phyloP scores from a whole-genome alignment of 2,888 invertebrate species.

The Biston stratarius region DNA sequence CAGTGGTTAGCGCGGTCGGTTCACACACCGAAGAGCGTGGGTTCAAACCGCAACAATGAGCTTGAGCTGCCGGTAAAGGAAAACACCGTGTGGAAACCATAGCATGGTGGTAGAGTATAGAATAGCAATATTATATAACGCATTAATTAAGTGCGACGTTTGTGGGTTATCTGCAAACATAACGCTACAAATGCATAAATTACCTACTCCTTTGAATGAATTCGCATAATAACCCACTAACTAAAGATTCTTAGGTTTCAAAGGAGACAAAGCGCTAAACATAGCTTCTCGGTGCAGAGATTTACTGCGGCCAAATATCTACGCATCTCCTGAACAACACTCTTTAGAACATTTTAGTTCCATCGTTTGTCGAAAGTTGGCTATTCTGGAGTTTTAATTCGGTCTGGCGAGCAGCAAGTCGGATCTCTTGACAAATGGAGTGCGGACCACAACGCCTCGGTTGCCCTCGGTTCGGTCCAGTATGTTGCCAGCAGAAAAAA shows the following conservation, averaged over 20 bases:
- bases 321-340: background rate
- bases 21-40: no score
- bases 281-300: background rate
- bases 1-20: no score
- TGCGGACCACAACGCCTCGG: constrained; percentile 22
- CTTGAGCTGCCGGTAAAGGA: no score
- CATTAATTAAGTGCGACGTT: no score
- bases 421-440: constrained; percentile 34
- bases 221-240: constrained; percentile 15
- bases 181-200: background rate
- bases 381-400: constrained; percentile 16
- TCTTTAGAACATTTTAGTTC: background rate
- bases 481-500: constrained; percentile 12
- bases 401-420: constrained; percentile 5
- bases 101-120: no score
- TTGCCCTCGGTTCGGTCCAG: background rate
- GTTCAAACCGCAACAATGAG: no score
- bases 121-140: no score
- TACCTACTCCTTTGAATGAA: constrained; percentile 3
- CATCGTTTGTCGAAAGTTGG: background rate
- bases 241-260: constrained; percentile 17
- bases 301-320: background rate
- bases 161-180: no score
- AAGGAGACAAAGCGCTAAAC: constrained; percentile 18
- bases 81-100: no score